These are phyloP conservation scores for Gryllus longicercus DNA, from an alignment of 2,888 invertebrate species.

Conservation along the genomic window DNA sequence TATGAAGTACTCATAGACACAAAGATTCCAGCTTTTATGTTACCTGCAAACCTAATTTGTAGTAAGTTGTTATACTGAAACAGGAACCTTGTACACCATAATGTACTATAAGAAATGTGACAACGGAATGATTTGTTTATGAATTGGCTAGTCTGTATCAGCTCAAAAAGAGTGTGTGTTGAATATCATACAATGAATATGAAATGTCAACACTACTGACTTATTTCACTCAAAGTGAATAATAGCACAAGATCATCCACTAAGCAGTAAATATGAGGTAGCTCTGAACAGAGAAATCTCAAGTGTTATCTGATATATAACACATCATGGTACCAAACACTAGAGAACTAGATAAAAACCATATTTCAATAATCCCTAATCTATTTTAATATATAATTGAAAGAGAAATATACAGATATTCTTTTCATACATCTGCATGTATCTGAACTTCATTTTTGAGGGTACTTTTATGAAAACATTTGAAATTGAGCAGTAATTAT, in stretches of 20 bases:
- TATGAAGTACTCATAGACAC: not conserved
- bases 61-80: not conserved
- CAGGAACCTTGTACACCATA: not conserved
- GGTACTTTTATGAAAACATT: not conserved
- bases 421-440: slow-evolving; percentile 1
- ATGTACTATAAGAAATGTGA: not conserved
- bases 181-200: too few species aligned
- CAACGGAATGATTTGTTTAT: not conserved
- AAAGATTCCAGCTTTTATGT: not conserved
- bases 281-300: not conserved
- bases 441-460: slow-evolving; percentile 3
- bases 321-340: slow-evolving; percentile 8
- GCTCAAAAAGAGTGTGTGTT: too few species aligned
- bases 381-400: slow-evolving; percentile 22
- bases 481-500: not conserved
- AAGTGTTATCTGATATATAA: not conserved
- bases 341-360: not conserved
- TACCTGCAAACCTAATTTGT: not conserved
- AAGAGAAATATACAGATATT: not conserved
- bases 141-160: too few species aligned
- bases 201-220: too few species aligned
- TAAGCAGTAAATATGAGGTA: not conserved
- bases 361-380: slow-evolving; percentile 19
- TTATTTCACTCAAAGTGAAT: not conserved
- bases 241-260: not conserved